Conservation (phyloP, 2,797 vertebrate genomes). For the Enteromius unitaeniatus region DNA sequence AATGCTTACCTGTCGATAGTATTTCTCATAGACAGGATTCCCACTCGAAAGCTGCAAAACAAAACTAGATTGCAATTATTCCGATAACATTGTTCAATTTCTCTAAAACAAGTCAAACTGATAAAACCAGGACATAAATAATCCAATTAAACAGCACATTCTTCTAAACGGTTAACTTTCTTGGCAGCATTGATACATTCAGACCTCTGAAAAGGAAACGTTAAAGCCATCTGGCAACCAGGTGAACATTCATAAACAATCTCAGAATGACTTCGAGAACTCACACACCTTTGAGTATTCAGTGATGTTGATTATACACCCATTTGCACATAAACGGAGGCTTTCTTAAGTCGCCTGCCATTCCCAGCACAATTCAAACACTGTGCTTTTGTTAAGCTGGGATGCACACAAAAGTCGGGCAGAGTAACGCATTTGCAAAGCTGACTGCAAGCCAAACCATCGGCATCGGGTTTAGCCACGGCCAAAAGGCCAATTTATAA, state of each 20-base stretch:
- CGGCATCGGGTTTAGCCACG: not conserved
- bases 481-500: slow-evolving; percentile 24
- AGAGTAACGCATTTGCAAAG: not conserved
- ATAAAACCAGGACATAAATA: slow-evolving; percentile 5
- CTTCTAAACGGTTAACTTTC: slow-evolving; percentile 8
- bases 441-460: slow-evolving; percentile 12
- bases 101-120: not conserved
- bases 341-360: slow-evolving; percentile 5
- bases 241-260: slow-evolving; percentile 28
- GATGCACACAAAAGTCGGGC: not conserved
- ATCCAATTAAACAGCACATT: not conserved
- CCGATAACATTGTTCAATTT: not conserved
- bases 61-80: slow-evolving; percentile 6
- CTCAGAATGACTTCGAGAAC: not conserved
- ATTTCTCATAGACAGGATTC: slow-evolving; percentile 88
- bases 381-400: not conserved
- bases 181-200: slow-evolving; percentile 6
- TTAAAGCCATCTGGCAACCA: slow-evolving; percentile 48
- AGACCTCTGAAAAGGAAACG: slow-evolving; percentile 1
- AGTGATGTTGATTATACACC: slow-evolving; percentile 3
- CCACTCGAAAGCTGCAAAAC: slow-evolving; percentile 83
- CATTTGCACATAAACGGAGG: not conserved
- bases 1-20: slow-evolving; percentile 84
- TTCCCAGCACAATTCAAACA: slow-evolving; percentile 13
- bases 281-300: not conserved